phyloP scores from a whole-genome alignment of 2,113 vertebrate species.

The Microtus ochrogaster region DNA sequence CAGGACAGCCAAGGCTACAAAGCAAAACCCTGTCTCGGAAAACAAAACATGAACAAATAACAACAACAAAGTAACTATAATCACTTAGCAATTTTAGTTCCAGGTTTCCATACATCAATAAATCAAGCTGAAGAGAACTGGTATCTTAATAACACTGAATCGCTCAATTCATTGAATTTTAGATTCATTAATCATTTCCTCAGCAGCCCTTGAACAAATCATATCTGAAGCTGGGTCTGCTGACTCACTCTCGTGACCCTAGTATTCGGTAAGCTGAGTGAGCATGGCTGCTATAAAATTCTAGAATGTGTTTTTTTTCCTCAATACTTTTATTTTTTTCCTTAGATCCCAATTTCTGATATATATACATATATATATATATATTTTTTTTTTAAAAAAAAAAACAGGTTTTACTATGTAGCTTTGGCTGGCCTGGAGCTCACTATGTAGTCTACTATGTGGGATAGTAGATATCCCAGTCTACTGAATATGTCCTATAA shows the following conservation, averaged over 20 bases:
- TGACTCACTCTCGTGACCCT: background rate
- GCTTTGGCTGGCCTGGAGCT: background rate
- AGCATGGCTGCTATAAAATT: background rate
- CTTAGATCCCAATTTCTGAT: no score
- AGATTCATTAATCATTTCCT: background rate
- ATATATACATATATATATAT: no score
- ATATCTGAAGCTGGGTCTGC: background rate
- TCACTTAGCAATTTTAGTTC: background rate
- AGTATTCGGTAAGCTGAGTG: background rate
- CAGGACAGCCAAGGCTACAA: no score
- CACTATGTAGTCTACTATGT: background rate
- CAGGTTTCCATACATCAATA: background rate
- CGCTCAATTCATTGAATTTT: background rate
- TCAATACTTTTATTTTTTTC: background rate
- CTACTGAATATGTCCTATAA: background rate
- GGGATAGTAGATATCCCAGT: background rate
- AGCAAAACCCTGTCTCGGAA: no score
- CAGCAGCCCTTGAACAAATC: background rate
- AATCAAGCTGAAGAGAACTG: background rate
- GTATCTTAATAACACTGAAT: background rate
- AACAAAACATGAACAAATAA: no score
- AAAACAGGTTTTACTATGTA: background rate
- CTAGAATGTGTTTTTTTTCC: background rate
- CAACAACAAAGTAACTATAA: background rate
- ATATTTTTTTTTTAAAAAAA: background rate